Conservation (phyloP, 2,888 invertebrate genomes). For the Cephus spinipes region DNA sequence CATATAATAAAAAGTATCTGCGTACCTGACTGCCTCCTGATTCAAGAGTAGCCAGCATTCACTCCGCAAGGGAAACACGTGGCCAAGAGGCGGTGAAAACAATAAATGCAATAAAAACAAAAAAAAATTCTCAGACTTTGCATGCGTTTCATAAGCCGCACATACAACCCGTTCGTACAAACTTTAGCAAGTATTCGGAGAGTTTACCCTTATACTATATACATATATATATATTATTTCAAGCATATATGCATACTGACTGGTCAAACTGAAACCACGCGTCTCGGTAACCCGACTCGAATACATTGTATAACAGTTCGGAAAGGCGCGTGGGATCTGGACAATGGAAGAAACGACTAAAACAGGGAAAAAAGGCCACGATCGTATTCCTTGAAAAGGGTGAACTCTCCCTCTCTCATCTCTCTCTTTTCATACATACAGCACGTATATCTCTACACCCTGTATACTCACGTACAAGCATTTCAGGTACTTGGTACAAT, state of each 20-base stretch:
- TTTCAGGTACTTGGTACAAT: neutral
- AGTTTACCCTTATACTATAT: neutral
- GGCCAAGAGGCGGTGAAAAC: neutral
- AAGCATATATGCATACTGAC: neutral
- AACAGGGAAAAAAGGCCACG: neutral
- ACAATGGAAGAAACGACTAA: neutral
- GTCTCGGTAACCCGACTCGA: neutral
- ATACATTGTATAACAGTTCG: neutral
- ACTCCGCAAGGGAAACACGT: neutral
- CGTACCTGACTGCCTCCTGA: neutral
- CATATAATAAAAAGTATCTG: neutral
- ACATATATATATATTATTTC: neutral
- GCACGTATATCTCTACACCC: neutral
- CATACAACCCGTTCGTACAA: neutral
- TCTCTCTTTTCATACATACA: constrained; percentile 29
- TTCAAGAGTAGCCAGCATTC: neutral
- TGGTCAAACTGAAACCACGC: neutral
- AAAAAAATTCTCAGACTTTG: neutral
- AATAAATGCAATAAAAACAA: neutral
- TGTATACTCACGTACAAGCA: neutral
- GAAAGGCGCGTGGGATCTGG: neutral
- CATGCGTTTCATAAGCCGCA: neutral
- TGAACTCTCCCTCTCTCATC: constrained; percentile 4
- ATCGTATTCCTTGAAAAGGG: neutral
- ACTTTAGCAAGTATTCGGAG: neutral